These are phyloP conservation scores for Dromas ardeola DNA, from an alignment of 2,113 vertebrate genomes.

Conservation along the genomic window DNA sequence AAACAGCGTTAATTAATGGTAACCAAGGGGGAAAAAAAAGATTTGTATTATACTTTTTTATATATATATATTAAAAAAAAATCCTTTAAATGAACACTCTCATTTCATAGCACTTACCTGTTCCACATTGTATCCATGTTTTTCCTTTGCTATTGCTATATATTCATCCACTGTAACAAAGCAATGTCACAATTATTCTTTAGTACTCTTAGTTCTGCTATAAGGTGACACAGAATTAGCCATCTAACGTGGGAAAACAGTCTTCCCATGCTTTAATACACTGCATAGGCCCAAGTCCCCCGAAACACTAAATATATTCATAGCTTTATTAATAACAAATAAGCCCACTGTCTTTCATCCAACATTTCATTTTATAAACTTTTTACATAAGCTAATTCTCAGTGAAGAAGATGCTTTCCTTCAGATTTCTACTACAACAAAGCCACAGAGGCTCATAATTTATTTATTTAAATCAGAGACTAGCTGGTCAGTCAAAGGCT, in stretches of 20 bases:
- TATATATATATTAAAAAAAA: neutral
- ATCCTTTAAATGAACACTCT: slow-evolving; percentile 10
- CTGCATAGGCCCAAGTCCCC: neutral
- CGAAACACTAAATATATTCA: neutral
- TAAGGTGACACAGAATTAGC: neutral
- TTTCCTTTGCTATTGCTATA: slow-evolving; percentile 97
- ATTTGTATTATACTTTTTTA: slow-evolving; percentile 8
- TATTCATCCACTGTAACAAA: slow-evolving; percentile 95
- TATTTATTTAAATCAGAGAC: neutral
- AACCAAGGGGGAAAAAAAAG: neutral
- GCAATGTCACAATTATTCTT: slow-evolving; percentile 57
- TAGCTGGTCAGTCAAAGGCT: neutral
- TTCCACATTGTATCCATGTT: slow-evolving; percentile 98
- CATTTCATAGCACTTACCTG: slow-evolving; percentile 80
- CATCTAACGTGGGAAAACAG: neutral
- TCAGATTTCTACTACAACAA: neutral
- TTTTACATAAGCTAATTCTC: neutral
- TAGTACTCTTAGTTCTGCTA: neutral
- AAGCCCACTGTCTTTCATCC: neutral
- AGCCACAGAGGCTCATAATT: neutral
- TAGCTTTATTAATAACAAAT: neutral
- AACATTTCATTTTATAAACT: neutral
- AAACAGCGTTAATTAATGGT: slow-evolving; percentile 66
- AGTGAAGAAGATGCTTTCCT: neutral
- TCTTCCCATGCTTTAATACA: neutral